phyloP scores from a whole-genome alignment of 23 tunicate genomes.

The Corella eumyota region DNA sequence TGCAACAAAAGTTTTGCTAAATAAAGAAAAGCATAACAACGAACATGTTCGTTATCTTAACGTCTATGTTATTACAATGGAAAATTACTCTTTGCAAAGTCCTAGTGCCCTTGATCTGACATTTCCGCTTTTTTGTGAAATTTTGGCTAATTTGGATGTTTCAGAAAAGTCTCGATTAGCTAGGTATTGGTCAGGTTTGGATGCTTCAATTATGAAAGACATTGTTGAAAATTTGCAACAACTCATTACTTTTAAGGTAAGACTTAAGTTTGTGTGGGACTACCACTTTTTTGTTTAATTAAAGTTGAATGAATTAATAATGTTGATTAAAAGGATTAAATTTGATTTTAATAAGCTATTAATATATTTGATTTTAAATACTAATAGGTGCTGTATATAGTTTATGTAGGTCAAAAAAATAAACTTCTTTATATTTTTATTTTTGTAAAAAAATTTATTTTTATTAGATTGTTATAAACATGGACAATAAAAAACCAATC shows the following conservation, averaged over 20 bases:
- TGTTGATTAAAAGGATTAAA: no score
- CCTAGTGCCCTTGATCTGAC: constrained; percentile 37
- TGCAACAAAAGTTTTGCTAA: no score
- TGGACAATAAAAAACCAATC: no score
- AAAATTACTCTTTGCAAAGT: constrained; percentile 42
- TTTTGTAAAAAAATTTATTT: no score
- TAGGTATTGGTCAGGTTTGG: constrained; percentile 54
- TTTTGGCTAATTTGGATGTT: constrained; percentile 25
- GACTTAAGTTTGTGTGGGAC: constrained; percentile 6
- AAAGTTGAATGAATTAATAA: no score
- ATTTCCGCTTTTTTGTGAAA: constrained; percentile 51
- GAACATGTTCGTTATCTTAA: no score
- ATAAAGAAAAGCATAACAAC: no score
- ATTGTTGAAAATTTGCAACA: constrained; percentile 70
- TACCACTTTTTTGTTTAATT: no score
- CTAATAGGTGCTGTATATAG: no score
- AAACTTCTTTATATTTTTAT: no score
- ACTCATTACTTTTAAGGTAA: constrained; percentile 60
- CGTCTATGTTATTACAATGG: constrained; percentile 55
- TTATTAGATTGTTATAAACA: no score
- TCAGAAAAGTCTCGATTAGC: constrained; percentile 49
- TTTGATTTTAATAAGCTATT: background rate
- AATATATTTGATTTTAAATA: background rate
- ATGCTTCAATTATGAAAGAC: constrained; percentile 8
- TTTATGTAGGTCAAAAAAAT: no score